Evolutionary conservation across 1,140 invertebrate species (phyloP).

Genomic region (Panulirus ornatus): DNA sequence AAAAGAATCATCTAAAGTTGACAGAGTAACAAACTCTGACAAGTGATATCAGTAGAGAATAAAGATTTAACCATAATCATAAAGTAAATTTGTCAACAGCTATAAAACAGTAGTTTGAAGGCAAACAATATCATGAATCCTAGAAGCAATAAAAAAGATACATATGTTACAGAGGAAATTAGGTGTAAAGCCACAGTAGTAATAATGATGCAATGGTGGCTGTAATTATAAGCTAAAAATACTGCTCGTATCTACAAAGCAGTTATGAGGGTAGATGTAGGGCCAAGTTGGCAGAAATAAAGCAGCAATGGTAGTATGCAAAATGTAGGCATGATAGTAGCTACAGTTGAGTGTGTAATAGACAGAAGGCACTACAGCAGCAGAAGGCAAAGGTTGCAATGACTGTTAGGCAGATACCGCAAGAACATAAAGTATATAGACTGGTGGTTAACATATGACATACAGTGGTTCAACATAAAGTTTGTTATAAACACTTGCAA

Average conservation of each 20-base stretch:
- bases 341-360: neutral
- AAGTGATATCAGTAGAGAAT: too few relatives aligned
- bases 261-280: neutral
- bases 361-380: slow-evolving; percentile 15
- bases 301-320: neutral
- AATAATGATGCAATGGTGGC: neutral
- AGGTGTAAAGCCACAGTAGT: neutral
- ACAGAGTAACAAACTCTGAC: too few relatives aligned
- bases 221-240: neutral
- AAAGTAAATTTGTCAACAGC: too few relatives aligned
- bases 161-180: neutral
- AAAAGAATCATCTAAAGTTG: too few relatives aligned
- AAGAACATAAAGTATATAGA: neutral
- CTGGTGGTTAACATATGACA: neutral
- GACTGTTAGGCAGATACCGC: neutral
- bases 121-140: too few relatives aligned
- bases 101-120: too few relatives aligned
- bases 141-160: too few relatives aligned
- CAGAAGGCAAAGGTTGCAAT: slow-evolving; percentile 8
- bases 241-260: neutral
- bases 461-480: neutral
- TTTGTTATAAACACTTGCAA: neutral
- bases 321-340: neutral
- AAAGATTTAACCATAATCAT: too few relatives aligned
- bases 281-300: too few relatives aligned